Percentiles rank a stretch among this genome's conserved stretches.
Conservation (phyloP, 2,797 vertebrate species). For the Acipenser ruthenus region DNA sequence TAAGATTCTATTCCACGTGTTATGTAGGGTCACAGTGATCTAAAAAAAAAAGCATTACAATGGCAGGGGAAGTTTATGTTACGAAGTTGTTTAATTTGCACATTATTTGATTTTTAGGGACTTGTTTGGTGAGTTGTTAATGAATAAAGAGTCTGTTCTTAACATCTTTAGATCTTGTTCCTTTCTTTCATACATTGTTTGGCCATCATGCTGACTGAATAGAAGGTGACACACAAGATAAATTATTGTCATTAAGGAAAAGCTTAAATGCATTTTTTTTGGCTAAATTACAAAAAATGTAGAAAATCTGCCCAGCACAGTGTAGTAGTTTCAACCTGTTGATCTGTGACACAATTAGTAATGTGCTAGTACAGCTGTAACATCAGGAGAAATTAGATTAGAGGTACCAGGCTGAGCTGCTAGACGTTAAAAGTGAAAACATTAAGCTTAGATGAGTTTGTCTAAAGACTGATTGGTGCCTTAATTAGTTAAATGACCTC, state of each 20-base stretch:
- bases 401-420: slow-evolving; percentile 76
- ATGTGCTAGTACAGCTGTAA: slow-evolving; percentile 41
- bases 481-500: slow-evolving; percentile 84
- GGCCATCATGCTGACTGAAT: slow-evolving; percentile 52
- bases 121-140: background rate
- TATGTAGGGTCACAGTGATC: too few species aligned
- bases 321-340: slow-evolving; percentile 62
- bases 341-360: slow-evolving; percentile 78
- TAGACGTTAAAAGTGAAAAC: slow-evolving; percentile 64
- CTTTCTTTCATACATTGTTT: slow-evolving; percentile 44
- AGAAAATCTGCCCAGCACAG: slow-evolving; percentile 66
- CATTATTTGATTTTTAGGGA: background rate
- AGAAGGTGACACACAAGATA: slow-evolving; percentile 72
- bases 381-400: slow-evolving; percentile 67
- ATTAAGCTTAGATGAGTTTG: slow-evolving; percentile 76
- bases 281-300: slow-evolving; percentile 72
- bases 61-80: too few species aligned
- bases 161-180: slow-evolving; percentile 33
- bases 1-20: too few species aligned
- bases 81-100: too few species aligned
- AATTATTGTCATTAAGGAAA: slow-evolving; percentile 71
- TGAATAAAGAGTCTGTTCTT: background rate
- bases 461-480: slow-evolving; percentile 63
- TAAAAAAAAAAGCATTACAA: too few species aligned
- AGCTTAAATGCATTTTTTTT: slow-evolving; percentile 83